Evolutionary conservation across 2,797 vertebrate genomes (phyloP), one percentile per base, ranked within the genome.

Genomic region (Girardinus metallicus): DNA sequence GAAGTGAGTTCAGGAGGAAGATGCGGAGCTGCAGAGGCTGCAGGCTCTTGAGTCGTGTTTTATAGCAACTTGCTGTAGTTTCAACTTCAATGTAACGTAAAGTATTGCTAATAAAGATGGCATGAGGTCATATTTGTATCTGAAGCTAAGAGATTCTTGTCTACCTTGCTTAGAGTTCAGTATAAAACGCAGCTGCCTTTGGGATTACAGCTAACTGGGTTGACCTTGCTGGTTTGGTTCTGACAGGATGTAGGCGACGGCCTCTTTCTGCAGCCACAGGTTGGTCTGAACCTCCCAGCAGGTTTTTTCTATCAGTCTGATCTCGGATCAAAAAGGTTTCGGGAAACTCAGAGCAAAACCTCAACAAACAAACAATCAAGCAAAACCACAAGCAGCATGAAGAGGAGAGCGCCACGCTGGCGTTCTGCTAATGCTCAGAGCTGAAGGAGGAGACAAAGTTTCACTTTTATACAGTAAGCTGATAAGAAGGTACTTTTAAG

Each of bases 241-340:
- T 26, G 36, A 26, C 36, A 9, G 15, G 31, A 66, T 39, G 16
- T 18, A 18, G 62, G 5, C 1, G 15, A 64, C 16, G 16, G 5
- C 34, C 34, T 66, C 2, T 36, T 21, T 66, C 39, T 34, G 34
- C 36, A 34, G 1, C 16, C 16, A 1, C 57, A 2, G 1, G n/a
- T 62, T 34, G 10, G 62, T 41, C 66, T 68, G 36, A n/a, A 43
- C 21, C 39, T 43, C 39, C 39, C 39, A 3, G 4, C 1, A 34
- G 9, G 9, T 36, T 23, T 74, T 39, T 31, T 39, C 9, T 5
- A 13, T 26, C 46, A 15, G 8, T 51, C 46, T 13, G 10, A 8
- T 23, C 47, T 77, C 76, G 5, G 21, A 70, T 21, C 75, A 36
- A 68, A 74, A 55, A 51, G 47, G 39, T 44, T 81, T 51, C 70